A percentile compares a stretch with the other conserved stretches of the same genome.
Evolutionary conservation across 2,888 invertebrate genomes (phyloP).

Genomic region (Netelia virgata): DNA sequence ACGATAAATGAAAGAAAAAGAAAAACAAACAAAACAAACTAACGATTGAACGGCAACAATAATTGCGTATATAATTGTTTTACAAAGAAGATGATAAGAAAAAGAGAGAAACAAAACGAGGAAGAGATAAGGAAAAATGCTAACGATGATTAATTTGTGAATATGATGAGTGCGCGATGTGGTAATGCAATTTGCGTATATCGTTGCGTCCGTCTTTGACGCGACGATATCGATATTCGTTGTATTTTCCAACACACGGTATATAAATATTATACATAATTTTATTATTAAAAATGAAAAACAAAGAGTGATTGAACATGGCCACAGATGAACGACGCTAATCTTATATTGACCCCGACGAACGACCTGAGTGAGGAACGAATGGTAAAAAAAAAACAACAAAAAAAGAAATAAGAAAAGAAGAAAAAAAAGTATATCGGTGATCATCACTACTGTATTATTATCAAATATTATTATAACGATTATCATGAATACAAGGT

Average conservation of each 20-base stretch:
- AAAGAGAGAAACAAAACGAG: not conserved
- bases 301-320: slow-evolving; percentile 41
- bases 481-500: slow-evolving; percentile 62
- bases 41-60: slow-evolving; percentile 69
- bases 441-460: slow-evolving; percentile 67
- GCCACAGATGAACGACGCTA: slow-evolving; percentile 39
- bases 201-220: slow-evolving; percentile 23
- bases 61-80: slow-evolving; percentile 69
- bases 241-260: slow-evolving; percentile 72
- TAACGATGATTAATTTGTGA: slow-evolving; percentile 75
- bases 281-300: slow-evolving; percentile 59
- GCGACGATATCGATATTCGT: slow-evolving; percentile 73
- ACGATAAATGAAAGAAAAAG: slow-evolving; percentile 39
- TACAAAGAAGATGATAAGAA: slow-evolving; percentile 26
- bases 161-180: slow-evolving; percentile 74
- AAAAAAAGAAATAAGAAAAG: slow-evolving; percentile 13
- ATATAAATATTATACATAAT: slow-evolving; percentile 81
- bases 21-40: slow-evolving; percentile 28
- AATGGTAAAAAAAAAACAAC: slow-evolving; percentile 22
- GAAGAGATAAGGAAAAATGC: slow-evolving; percentile 43
- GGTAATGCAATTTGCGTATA: slow-evolving; percentile 75
- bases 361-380: slow-evolving; percentile 25
- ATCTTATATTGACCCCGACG: slow-evolving; percentile 50
- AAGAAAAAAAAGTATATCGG: slow-evolving; percentile 33
- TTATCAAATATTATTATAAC: slow-evolving; percentile 66